phyloP scores from a whole-genome alignment of 2,797 vertebrate genomes.

The Masticophis lateralis region DNA sequence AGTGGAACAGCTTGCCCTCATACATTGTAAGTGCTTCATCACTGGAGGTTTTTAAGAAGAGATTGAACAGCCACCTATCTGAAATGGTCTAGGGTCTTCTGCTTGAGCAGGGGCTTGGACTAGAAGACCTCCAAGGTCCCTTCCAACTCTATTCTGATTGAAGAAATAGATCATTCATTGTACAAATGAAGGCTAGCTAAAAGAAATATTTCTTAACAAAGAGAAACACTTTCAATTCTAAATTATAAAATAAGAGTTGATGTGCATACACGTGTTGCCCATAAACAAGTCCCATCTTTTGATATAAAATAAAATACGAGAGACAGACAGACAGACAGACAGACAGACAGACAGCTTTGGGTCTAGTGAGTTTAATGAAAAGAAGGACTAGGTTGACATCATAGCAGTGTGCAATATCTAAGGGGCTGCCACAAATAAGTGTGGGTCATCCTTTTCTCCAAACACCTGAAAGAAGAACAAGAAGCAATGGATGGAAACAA shows the following conservation, averaged over 20 bases:
- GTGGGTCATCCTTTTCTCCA: not conserved
- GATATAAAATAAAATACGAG: not conserved
- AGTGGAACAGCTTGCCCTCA: too few relatives aligned
- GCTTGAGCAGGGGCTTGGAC: too few relatives aligned
- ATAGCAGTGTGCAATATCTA: too few relatives aligned
- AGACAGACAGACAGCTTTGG: too few relatives aligned
- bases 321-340: not conserved
- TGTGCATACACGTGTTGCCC: not conserved
- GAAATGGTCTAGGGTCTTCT: too few relatives aligned
- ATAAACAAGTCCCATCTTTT: not conserved
- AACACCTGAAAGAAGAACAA: not conserved
- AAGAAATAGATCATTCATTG: conserved; percentile 42
- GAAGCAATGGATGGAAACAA: not conserved
- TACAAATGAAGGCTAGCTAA: conserved; percentile 49
- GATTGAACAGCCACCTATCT: too few relatives aligned
- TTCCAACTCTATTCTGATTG: not conserved
- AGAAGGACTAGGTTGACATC: too few relatives aligned
- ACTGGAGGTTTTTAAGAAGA: too few relatives aligned
- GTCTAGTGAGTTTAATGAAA: too few relatives aligned
- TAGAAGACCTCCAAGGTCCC: not conserved
- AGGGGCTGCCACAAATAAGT: not conserved
- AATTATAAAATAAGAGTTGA: not conserved
- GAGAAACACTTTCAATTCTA: conserved; percentile 44
- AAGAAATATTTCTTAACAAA: conserved; percentile 46
- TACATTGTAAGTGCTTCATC: too few relatives aligned